Evolutionary conservation across 2,113 vertebrate species (phyloP), one percentile per base, ranked within the genome.

Genomic region (Tricholaema leucomelas): DNA sequence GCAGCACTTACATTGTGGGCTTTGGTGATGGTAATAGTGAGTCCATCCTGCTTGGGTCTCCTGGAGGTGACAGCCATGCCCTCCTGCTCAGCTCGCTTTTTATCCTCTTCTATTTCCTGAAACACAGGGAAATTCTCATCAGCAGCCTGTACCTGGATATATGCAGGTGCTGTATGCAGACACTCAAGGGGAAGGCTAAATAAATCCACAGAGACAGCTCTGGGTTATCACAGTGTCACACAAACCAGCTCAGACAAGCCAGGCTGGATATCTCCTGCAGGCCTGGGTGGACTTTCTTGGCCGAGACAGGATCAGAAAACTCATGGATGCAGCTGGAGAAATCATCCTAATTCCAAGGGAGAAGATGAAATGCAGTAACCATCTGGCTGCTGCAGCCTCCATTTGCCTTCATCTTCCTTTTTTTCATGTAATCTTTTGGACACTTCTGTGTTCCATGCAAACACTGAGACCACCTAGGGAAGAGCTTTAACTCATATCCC

Each of bases 91-190:
- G 99, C 99, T 93, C 97, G 98, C 96, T 98, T 98, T 58, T 97
- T 98, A 96, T 99, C 99, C 94, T 99, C 99, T 96, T 99, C 99
- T 77, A 99, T 99, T 97, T 99, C 99, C 99, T 99, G 95, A 81
- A 97, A 96, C 31, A 94, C 13, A 81, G 15, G 72, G 5, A 84
- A 5, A 54, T 9, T 33, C 46, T 76, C 38, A 73, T 30, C 42
- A 66, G 5, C 42, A 52, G 38, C 15, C 16, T 5, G 10, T 5
- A 27, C 15, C 30, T 55, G 10, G 25, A n/a, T 58, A 20, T 7
- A 64, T 30, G 8, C 6, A 25, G 31, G 46, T 15, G 20, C 28
- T 64, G 1, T 24, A 19, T 4, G 33, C 59, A 77, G 54, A 35
- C 25, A 23, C 5, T 31, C 24, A 12, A 9, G 30, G 46, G 60